Conservation (phyloP, 2,888 invertebrate genomes). For the Mamestra brassicae region DNA sequence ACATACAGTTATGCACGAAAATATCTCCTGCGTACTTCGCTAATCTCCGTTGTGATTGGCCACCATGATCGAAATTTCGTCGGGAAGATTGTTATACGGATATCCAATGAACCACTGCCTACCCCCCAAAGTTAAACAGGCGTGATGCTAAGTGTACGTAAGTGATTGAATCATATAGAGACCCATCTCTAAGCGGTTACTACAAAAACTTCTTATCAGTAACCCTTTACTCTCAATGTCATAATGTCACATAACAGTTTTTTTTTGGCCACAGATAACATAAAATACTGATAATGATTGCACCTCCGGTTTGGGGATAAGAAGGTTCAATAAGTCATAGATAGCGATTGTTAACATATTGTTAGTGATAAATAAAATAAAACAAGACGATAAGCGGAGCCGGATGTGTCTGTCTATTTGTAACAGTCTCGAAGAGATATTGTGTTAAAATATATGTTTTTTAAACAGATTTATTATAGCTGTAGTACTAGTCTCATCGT, state of each 20-base stretch:
- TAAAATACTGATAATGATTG: conserved; percentile 44
- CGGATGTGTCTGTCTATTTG: conserved; percentile 50
- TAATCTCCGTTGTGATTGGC: no score
- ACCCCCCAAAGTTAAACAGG: no score
- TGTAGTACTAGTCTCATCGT: no score
- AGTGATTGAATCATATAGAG: not conserved
- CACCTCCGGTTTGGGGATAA: conserved; percentile 63
- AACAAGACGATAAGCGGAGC: conserved; percentile 47
- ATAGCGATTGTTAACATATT: conserved; percentile 37
- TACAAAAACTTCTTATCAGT: not conserved
- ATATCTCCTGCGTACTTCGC: no score
- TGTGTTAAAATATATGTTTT: conserved; percentile 2
- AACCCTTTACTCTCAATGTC: conserved; percentile 17
- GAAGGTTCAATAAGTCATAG: conserved; percentile 62
- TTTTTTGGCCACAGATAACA: conserved; percentile 32
- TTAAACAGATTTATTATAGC: conserved; percentile 1
- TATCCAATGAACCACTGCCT: not conserved
- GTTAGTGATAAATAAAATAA: conserved; percentile 13
- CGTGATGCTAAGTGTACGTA: not conserved
- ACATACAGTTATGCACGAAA: no score
- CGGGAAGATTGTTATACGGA: no score
- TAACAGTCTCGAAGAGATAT: conserved; percentile 30
- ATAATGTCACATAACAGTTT: conserved; percentile 12
- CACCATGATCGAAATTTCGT: no score
- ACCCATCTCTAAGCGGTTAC: conserved; percentile 4